Evolutionary conservation across 2,888 invertebrate genomes (phyloP).

Genomic region (Stenotaenia linearis): DNA sequence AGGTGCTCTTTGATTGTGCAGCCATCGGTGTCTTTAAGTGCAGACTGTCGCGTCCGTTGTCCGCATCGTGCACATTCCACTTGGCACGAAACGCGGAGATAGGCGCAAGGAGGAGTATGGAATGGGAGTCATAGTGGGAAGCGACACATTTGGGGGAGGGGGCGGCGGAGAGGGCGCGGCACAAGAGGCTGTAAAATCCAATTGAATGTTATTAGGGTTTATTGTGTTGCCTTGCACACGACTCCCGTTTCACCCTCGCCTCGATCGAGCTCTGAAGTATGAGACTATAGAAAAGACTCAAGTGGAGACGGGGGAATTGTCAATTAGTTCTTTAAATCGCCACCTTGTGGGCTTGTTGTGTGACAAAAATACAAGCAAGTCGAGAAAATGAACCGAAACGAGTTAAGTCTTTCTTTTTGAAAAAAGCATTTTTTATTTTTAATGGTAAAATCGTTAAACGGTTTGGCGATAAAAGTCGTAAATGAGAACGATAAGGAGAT

Average conservation of each 20-base stretch:
- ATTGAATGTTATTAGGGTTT: constrained; percentile 23
- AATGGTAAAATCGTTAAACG: constrained; percentile 10
- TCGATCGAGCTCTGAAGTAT: constrained; percentile 1
- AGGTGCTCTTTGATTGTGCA: constrained; percentile 20
- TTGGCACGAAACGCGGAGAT: constrained; percentile 15
- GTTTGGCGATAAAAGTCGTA: not conserved
- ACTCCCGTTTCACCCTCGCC: constrained; percentile 19
- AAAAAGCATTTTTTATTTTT: not conserved
- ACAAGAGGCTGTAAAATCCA: constrained; percentile 26
- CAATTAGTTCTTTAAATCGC: constrained; percentile 24
- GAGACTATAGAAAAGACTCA: constrained; percentile 24
- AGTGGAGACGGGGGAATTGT: constrained; percentile 17
- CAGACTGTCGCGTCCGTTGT: constrained; percentile 23
- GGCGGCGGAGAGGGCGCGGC: constrained; percentile 14
- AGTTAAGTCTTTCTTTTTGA: not conserved
- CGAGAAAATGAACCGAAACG: not conserved
- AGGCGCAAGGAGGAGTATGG: constrained; percentile 10
- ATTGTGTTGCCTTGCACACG: constrained; percentile 17
- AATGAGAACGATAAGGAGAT: not conserved
- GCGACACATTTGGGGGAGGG: constrained; percentile 15
- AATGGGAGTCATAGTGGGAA: constrained; percentile 10
- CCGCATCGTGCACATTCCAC: constrained; percentile 23
- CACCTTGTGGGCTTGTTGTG: constrained; percentile 26
- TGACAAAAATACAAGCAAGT: constrained; percentile 7
- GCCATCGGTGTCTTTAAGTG: constrained; percentile 24